Evolutionary conservation across 2,797 vertebrate genomes (phyloP), one percentile per base, ranked within the genome.

Genomic region (Saxicola maurus): DNA sequence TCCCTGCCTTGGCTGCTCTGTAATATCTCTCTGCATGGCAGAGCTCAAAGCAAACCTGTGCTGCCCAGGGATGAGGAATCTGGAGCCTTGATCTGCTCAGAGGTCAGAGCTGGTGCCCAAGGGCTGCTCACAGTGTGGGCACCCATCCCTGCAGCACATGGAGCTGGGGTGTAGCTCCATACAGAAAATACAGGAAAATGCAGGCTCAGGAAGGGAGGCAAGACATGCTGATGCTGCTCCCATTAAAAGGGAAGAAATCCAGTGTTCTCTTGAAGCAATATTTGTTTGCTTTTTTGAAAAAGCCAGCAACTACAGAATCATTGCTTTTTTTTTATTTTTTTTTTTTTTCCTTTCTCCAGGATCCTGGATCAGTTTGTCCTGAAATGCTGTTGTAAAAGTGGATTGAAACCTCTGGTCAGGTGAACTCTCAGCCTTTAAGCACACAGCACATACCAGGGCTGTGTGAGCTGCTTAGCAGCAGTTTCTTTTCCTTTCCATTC

Each of bases 101-200:
- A 64, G 86, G 42, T 24, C 78, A 48, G 1, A 13, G 40, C 33
- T 23, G 16, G 1, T 69, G 86, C 9, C 45, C 31, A 25, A 51
- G 56, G 48, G 56, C 43, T 81, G 79, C 18, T 20, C 1, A 0
- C 15, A 11, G 7, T 0, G 0, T 4, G 7, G 57, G 48, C 46
- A 65, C 33, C 53, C 4, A 4, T 14, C 31, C 42, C 59, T 46
- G 52, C 48, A 65, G 62, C 35, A 27, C 28, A 6, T 0, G 0
- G 10, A 48, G 53, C 43, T 49, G 57, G 3, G 2, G 5, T 0
- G 0, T 5, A 16, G 16, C 20, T 56, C 49, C 13, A 24, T 7
- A 24, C 2, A 4, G 51, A 66, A 68, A 84, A 67, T 3, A 61
- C 0, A 37, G 67, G 35, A 6, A 68, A 72, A 73, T 8, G 8